These are phyloP conservation scores for Agrenia bidenticulata DNA, from an alignment of 2,888 invertebrate species.

Conservation along the genomic window DNA sequence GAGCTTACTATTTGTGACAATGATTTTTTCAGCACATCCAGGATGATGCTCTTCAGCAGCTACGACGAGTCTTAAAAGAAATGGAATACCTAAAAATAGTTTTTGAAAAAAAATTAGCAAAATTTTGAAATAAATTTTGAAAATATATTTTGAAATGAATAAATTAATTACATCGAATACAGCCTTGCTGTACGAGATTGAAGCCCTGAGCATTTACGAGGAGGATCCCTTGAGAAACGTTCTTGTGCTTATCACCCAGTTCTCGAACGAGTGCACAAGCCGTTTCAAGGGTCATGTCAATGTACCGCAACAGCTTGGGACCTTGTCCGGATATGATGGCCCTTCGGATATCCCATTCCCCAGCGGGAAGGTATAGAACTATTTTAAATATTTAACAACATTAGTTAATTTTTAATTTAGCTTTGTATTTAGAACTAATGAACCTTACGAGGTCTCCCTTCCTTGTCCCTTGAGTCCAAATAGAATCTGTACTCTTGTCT, in stretches of 20 bases:
- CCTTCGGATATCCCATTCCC: not conserved
- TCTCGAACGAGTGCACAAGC: slow-evolving; percentile 4
- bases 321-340: not conserved
- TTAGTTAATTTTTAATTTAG: not conserved
- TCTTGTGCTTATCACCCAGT: slow-evolving; percentile 11
- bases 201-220: not conserved
- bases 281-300: slow-evolving; percentile 3
- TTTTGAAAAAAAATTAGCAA: not conserved
- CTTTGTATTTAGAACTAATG: not conserved
- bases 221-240: slow-evolving; percentile 14
- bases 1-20: not conserved
- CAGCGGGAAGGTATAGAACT: slow-evolving; percentile 3
- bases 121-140: too few species aligned
- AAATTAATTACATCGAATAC: slow-evolving; percentile 14
- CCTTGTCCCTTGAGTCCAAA: not conserved
- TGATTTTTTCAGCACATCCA: slow-evolving; percentile 8
- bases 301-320: not conserved
- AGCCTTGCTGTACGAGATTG: slow-evolving; percentile 8
- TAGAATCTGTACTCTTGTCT: not conserved
- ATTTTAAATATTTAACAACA: not conserved
- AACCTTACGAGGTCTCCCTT: slow-evolving; percentile 5
- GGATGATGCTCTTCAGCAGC: not conserved
- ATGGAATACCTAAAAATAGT: not conserved
- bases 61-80: not conserved
- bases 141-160: too few species aligned